Evolutionary conservation across 2,888 invertebrate species (phyloP).

Genomic region (Dascillus cervinus): DNA sequence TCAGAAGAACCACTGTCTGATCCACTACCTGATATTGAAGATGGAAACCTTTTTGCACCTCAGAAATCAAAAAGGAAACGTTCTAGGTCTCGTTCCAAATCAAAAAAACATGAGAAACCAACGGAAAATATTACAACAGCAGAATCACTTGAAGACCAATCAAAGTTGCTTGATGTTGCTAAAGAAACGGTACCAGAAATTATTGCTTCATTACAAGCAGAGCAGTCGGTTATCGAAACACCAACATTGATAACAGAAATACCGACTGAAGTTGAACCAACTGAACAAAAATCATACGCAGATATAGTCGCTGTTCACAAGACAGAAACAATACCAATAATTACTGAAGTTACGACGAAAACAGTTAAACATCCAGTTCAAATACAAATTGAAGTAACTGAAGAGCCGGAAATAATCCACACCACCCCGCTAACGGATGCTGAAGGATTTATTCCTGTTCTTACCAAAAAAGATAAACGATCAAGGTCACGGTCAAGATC

Average conservation of each 20-base stretch:
- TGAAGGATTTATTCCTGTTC: constrained; percentile 29
- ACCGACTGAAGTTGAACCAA: constrained; percentile 4
- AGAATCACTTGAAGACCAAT: not conserved
- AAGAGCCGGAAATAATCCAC: constrained; percentile 13
- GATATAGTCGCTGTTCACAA: constrained; percentile 11
- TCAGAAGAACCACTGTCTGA: constrained; percentile 30
- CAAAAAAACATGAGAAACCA: constrained; percentile 1
- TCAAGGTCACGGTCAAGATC: constrained; percentile 29
- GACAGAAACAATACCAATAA: constrained; percentile 2
- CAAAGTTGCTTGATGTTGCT: not conserved
- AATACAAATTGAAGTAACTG: constrained; percentile 18
- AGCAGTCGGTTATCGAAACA: not conserved
- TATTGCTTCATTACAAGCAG: not conserved
- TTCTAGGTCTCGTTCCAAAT: constrained; percentile 20
- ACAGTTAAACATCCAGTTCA: constrained; percentile 19
- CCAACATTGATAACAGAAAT: not conserved
- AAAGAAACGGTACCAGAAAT: not conserved
- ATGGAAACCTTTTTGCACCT: constrained; percentile 46
- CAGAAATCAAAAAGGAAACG: constrained; percentile 43
- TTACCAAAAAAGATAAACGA: constrained; percentile 24
- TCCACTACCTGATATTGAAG: constrained; percentile 35
- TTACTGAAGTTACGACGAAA: not conserved
- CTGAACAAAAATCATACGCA: constrained; percentile 15
- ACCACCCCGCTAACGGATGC: constrained; percentile 19
- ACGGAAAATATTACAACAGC: not conserved